Conservation (phyloP, 1,140 invertebrate genomes). For the Caenorhabditis brenneri region DNA sequence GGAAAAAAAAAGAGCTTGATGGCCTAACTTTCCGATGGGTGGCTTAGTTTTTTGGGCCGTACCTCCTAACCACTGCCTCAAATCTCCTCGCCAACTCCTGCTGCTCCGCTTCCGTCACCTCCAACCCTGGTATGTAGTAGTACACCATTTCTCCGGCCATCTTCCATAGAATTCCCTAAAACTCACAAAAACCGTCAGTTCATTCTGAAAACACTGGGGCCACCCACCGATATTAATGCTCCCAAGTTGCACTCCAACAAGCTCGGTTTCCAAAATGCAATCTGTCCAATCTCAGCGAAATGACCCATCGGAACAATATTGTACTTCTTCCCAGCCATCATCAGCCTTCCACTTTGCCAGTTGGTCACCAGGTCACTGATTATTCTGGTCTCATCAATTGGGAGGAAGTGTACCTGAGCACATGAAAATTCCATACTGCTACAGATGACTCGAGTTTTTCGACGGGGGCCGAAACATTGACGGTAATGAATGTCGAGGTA, state of each 20-base stretch:
- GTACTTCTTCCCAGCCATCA: constrained; percentile 18
- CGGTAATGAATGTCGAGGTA: constrained; percentile 1
- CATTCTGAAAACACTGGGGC: not conserved
- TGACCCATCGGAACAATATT: not conserved
- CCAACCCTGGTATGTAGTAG: not conserved
- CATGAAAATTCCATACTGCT: not conserved
- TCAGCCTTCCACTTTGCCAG: not conserved
- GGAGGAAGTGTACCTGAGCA: not conserved
- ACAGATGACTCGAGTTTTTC: not conserved
- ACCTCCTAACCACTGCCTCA: not conserved
- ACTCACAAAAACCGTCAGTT: not conserved
- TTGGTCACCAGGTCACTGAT: not conserved
- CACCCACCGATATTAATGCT: not conserved
- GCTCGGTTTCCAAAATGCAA: not conserved
- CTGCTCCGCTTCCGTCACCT: not conserved
- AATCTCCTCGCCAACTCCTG: not conserved
- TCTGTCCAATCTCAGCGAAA: not conserved
- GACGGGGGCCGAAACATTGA: not conserved
- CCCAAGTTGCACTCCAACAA: constrained; percentile 14
- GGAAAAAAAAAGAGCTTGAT: not conserved
- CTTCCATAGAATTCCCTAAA: constrained; percentile 9
- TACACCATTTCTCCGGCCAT: not conserved
- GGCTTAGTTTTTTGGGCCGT: too few species aligned
- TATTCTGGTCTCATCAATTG: not conserved
- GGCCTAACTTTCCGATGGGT: not conserved